These are phyloP conservation scores for Urocynchramus pylzowi DNA, from an alignment of 2,113 vertebrate genomes.

Conservation along the genomic window DNA sequence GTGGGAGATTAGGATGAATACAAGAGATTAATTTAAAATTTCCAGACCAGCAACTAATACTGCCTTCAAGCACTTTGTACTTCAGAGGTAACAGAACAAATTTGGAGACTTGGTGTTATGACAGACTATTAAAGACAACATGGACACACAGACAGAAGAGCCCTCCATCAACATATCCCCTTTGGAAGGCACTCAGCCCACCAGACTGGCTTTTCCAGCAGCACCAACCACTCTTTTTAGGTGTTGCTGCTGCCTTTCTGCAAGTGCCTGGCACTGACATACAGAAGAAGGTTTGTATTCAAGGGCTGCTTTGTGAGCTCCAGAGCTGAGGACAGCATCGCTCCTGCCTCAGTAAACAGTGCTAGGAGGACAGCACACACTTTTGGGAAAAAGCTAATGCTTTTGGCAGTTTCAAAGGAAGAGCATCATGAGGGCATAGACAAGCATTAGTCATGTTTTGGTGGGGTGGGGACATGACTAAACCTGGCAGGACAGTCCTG, in stretches of 20 bases:
- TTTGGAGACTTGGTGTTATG: not conserved
- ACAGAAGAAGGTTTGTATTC: fast-evolving
- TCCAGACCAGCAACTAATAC: not conserved
- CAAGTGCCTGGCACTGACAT: not conserved
- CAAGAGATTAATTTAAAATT: not conserved
- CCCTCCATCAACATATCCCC: not conserved
- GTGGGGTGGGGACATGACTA: not conserved
- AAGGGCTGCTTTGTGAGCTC: not conserved
- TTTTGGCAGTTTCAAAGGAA: not conserved
- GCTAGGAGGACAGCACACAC: not conserved
- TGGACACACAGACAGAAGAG: not conserved
- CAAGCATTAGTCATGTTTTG: not conserved
- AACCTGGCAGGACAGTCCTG: not conserved
- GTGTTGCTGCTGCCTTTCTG: not conserved
- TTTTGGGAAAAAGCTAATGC: not conserved
- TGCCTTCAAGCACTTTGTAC: not conserved
- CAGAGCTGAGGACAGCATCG: not conserved
- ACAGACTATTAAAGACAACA: not conserved
- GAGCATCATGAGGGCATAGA: not conserved
- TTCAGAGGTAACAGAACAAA: not conserved
- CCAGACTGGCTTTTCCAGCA: not conserved
- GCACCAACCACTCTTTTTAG: not conserved
- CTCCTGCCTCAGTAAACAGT: not conserved
- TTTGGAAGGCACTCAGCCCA: not conserved
- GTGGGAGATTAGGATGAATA: not conserved